Conservation (phyloP, 2,113 vertebrate species). For the Hystrix brachyura region DNA sequence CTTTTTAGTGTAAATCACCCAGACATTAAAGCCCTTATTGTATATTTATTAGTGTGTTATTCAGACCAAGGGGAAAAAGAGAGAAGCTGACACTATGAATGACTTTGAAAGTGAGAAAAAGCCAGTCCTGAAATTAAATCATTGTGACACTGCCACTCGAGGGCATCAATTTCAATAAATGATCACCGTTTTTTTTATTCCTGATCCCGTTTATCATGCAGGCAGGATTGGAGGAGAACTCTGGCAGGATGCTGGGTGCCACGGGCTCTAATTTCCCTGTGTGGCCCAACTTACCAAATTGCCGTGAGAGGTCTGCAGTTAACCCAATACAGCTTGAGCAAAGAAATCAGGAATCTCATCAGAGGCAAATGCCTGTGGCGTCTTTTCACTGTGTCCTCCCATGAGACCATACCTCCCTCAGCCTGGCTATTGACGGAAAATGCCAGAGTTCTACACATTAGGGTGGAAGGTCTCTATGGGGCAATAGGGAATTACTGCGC, state of each 20-base stretch:
- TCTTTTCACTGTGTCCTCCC: not conserved
- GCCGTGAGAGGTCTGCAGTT: not conserved
- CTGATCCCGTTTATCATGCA: not conserved
- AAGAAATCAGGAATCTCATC: not conserved
- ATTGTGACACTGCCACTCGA: slow-evolving; percentile 70
- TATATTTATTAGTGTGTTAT: slow-evolving; percentile 81
- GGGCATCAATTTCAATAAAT: slow-evolving; percentile 81
- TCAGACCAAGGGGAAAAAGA: slow-evolving; percentile 72
- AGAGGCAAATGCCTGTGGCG: not conserved
- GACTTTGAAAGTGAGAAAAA: slow-evolving; percentile 82
- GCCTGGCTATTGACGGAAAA: not conserved
- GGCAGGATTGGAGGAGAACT: slow-evolving; percentile 19
- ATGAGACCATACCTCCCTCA: not conserved
- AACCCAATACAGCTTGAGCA: not conserved
- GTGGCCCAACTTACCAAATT: not conserved
- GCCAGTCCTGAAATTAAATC: slow-evolving; percentile 82
- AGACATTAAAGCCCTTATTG: slow-evolving; percentile 83
- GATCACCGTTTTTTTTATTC: slow-evolving; percentile 64
- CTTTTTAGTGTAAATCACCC: slow-evolving; percentile 83
- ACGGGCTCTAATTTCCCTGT: not conserved
- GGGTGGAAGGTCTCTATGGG: not conserved
- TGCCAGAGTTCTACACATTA: not conserved
- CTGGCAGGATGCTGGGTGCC: not conserved
- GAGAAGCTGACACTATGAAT: slow-evolving; percentile 52
- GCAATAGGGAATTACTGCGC: not conserved